Percentiles rank a stretch among this genome's conserved stretches.
Evolutionary conservation across 1,140 invertebrate genomes (phyloP).

Genomic region (Aphelenchoides fujianensis): DNA sequence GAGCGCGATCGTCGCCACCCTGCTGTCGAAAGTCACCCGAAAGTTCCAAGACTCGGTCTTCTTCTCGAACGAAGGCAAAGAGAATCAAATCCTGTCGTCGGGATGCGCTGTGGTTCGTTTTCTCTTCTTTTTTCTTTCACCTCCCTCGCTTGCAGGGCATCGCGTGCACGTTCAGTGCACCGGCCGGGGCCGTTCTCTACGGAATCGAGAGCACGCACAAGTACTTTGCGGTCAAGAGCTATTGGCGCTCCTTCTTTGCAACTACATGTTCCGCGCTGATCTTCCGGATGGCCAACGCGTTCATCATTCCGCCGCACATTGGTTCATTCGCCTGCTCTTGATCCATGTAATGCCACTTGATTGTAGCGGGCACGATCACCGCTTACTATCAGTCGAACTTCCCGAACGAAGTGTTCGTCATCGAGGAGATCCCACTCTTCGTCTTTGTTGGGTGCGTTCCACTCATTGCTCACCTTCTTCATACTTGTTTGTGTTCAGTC

Average conservation of each 20-base stretch:
- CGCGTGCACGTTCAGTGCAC: conserved; percentile 25
- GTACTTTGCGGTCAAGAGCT: conserved; percentile 96
- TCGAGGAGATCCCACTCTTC: conserved; percentile 92
- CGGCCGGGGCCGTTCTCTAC: conserved; percentile 73
- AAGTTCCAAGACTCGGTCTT: conserved; percentile 52
- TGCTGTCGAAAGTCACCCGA: conserved; percentile 54
- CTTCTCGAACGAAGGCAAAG: conserved; percentile 59
- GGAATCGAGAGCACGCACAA: conserved; percentile 98
- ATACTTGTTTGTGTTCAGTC: conserved; percentile 67
- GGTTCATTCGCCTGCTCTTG: not conserved
- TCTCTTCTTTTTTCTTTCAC: not conserved
- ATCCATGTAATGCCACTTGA: not conserved
- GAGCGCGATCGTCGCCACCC: conserved; percentile 58
- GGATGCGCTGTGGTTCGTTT: conserved; percentile 50
- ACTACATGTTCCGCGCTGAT: conserved; percentile 93
- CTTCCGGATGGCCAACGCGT: conserved; percentile 72
- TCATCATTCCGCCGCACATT: conserved; percentile 58
- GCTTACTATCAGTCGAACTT: conserved; percentile 62
- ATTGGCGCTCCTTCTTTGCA: conserved; percentile 96
- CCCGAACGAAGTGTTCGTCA: conserved; percentile 73
- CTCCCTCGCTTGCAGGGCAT: conserved; percentile 14
- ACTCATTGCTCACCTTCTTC: conserved; percentile 28
- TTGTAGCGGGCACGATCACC: conserved; percentile 58
- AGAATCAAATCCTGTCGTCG: conserved; percentile 58
- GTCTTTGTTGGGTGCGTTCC: conserved; percentile 79